Base-by-base conservation (phyloP, 2,113 vertebrate genomes). In the mouse (Mus musculus) region DNA sequence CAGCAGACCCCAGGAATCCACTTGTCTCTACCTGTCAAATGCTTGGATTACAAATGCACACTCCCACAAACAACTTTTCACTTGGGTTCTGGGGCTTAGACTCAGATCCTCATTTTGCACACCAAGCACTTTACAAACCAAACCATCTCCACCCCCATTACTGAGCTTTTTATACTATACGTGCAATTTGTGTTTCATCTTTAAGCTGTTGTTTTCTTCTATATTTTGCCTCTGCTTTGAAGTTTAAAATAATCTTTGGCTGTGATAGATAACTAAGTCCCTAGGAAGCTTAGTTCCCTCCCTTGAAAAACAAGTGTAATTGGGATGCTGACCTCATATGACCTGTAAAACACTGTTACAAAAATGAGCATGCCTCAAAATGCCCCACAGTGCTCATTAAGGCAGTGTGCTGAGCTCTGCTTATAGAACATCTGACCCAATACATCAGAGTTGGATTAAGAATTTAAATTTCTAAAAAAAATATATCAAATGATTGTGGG, bases 221-320 rank as follows among this genome's bases (percentile, higher is more conserved):
- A 33, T 67, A 54, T 72, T 77, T 95, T 56, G 63, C 67, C 46
- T 91, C 63, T 42, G 13, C 69, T 88, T 85, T 80, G 67, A 89
- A 94, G 46, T 89, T 63, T 81, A 59, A 65, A 8, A 72, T 36
- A 93, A 80, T 54, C 73, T 71, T 0, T 76, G 77, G 82, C 72
- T 90, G 54, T 92, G 36, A 94, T 24, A 87, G n/a, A 78, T 88
- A 36, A 63, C 26, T 92, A 85, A 88, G 59, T 73, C 42, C 30
- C 17, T 87, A 39, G 1, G 24, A 77, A 9, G 22, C 13, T 96
- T 26, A 69, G 6, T 49, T 91, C 56, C 17, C 46, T 94, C 75
- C 9, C 90, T 52, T 81, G 22, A 67, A 72, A 91, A 61, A 14
- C 20, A 22, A 56, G 14, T 36, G 9, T 52, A 88, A 59, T 93